Conservation (phyloP, 2,113 vertebrate genomes). For the Onychostruthus taczanowskii region DNA sequence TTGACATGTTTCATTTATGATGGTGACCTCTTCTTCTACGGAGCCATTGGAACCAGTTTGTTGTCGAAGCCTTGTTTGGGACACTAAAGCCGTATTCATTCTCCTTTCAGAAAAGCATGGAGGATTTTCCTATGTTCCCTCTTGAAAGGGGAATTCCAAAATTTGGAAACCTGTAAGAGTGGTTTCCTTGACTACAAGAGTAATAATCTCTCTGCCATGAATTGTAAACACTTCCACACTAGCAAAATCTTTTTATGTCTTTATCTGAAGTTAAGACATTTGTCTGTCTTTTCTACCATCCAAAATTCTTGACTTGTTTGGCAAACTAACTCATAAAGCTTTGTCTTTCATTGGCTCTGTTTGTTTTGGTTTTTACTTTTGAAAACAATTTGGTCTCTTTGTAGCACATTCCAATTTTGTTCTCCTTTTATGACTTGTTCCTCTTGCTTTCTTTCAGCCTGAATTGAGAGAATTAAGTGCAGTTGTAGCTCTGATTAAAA, state of each 20-base stretch:
- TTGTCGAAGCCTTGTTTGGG: neutral
- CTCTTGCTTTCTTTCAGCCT: neutral
- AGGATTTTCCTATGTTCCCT: neutral
- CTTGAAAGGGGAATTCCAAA: neutral
- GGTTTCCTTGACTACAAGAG: constrained; percentile 3
- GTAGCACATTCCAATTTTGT: neutral
- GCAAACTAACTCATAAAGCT: neutral
- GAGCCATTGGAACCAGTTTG: neutral
- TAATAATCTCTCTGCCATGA: neutral
- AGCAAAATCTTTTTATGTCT: neutral
- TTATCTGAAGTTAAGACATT: neutral
- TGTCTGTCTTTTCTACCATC: neutral
- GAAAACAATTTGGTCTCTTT: constrained; percentile 1
- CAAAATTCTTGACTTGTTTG: neutral
- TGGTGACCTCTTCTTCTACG: neutral
- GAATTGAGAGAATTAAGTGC: constrained; percentile 3
- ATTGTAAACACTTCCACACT: neutral
- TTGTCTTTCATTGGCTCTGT: neutral
- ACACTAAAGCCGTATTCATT: neutral
- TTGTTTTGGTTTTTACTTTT: constrained; percentile 20
- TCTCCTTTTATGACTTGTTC: constrained; percentile 5
- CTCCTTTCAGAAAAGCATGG: neutral
- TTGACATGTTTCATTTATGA: accelerated
- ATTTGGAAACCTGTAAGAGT: neutral
- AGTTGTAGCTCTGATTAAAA: constrained; percentile 28